These are phyloP conservation scores for Carassius carassius DNA, from an alignment of 2,113 vertebrate species.

Conservation along the genomic window DNA sequence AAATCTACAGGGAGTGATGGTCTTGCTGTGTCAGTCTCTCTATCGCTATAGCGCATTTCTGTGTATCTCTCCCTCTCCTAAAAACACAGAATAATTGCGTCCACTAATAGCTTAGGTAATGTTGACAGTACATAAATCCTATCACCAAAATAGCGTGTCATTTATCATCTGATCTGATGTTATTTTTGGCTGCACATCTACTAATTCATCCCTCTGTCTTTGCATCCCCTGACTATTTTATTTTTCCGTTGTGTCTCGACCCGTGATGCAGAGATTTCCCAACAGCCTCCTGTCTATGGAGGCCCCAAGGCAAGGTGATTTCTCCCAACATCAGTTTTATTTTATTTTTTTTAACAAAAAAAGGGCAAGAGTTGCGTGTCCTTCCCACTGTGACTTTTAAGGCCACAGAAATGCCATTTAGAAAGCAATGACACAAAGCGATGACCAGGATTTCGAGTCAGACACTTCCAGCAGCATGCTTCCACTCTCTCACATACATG, in stretches of 20 bases:
- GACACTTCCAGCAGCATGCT: background rate
- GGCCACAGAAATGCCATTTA: background rate
- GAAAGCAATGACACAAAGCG: background rate
- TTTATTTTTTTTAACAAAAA: no score
- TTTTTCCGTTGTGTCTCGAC: background rate
- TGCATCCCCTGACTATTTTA: background rate
- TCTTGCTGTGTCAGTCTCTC: conserved; percentile 63
- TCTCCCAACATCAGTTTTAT: background rate
- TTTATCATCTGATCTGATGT: conserved; percentile 79
- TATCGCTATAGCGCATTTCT: conserved; percentile 49
- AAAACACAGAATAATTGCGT: conserved; percentile 75
- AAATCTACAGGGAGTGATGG: conserved; percentile 69
- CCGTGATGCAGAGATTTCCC: conserved; percentile 19
- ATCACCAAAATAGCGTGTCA: conserved; percentile 76
- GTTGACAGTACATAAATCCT: conserved; percentile 72
- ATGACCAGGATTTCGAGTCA: background rate
- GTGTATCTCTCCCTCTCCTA: conserved; percentile 41
- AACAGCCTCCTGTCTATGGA: background rate
- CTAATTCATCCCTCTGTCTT: conserved; percentile 49
- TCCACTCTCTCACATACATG: conserved; percentile 6
- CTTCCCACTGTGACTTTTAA: background rate
- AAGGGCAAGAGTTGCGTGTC: background rate
- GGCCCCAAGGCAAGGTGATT: background rate
- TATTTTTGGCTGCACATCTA: conserved; percentile 66
- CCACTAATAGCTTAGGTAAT: conserved; percentile 69